phyloP scores from a whole-genome alignment of 2,113 vertebrate genomes.

The Ivindomyrus marchei region DNA sequence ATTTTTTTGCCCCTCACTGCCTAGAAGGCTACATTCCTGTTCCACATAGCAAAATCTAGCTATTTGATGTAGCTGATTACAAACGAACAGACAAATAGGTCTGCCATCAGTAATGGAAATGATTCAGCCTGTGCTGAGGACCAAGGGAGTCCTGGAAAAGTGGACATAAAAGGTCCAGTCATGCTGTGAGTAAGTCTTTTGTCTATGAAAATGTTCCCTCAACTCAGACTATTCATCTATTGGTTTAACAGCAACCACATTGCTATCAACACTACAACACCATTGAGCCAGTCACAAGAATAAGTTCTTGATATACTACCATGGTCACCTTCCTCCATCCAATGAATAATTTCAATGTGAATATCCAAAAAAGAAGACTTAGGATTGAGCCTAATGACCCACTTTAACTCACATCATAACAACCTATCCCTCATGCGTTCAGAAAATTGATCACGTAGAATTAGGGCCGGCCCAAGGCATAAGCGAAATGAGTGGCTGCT shows the following conservation, averaged over 20 bases:
- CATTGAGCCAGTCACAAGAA: neutral
- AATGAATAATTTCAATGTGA: neutral
- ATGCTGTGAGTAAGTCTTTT: neutral
- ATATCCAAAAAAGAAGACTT: neutral
- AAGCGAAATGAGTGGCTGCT: neutral
- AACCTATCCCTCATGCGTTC: neutral
- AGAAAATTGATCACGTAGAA: neutral
- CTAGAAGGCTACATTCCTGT: neutral
- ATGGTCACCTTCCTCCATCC: neutral
- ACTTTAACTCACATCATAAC: neutral
- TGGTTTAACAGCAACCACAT: neutral
- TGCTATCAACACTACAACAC: neutral
- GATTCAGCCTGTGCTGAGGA: neutral
- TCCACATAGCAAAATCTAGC: neutral
- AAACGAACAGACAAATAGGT: neutral
- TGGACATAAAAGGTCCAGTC: neutral
- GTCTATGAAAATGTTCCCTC: neutral
- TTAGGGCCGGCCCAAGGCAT: neutral
- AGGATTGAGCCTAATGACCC: neutral
- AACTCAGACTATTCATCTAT: neutral
- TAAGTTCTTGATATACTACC: neutral
- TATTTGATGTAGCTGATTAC: neutral
- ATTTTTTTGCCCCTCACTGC: neutral
- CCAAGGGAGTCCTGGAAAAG: neutral
- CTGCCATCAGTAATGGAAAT: neutral